These are phyloP conservation scores for Agrotis ipsilon DNA, from an alignment of 2,888 invertebrate genomes.

Conservation along the genomic window DNA sequence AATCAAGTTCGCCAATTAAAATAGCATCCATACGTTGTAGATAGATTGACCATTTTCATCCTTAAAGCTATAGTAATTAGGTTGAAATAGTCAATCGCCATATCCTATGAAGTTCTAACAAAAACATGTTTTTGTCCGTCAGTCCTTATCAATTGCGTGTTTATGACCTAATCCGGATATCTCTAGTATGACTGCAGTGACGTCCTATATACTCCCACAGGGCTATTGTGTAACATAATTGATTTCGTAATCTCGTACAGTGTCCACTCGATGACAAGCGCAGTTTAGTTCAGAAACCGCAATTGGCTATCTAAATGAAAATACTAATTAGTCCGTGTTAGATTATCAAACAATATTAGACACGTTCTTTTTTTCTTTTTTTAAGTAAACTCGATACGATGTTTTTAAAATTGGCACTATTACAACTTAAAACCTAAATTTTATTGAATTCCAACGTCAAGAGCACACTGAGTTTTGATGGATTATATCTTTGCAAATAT, in stretches of 20 bases:
- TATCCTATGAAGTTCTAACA: background rate
- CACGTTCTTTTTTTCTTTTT: too few species aligned
- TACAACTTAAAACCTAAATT: too few species aligned
- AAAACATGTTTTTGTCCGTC: conserved; percentile 47
- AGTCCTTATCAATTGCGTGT: conserved; percentile 28
- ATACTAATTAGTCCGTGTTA: too few species aligned
- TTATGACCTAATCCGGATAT: conserved; percentile 32
- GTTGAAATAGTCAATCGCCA: background rate
- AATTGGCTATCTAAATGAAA: background rate
- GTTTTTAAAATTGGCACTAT: too few species aligned
- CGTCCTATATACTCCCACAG: conserved; percentile 2
- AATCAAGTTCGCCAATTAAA: conserved; percentile 15
- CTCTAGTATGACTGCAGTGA: conserved; percentile 16
- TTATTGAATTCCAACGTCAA: too few species aligned
- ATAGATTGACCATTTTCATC: background rate
- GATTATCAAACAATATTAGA: too few species aligned
- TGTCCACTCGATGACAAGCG: background rate
- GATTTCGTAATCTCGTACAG: background rate
- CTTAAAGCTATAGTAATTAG: background rate
- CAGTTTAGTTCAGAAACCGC: background rate
- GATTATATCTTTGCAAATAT: too few species aligned
- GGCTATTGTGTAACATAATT: background rate
- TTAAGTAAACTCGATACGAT: too few species aligned
- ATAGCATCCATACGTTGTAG: conserved; percentile 14
- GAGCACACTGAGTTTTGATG: too few species aligned